These are phyloP conservation scores for Apodemia duryi DNA, from an alignment of 2,888 invertebrate genomes.

Conservation along the genomic window DNA sequence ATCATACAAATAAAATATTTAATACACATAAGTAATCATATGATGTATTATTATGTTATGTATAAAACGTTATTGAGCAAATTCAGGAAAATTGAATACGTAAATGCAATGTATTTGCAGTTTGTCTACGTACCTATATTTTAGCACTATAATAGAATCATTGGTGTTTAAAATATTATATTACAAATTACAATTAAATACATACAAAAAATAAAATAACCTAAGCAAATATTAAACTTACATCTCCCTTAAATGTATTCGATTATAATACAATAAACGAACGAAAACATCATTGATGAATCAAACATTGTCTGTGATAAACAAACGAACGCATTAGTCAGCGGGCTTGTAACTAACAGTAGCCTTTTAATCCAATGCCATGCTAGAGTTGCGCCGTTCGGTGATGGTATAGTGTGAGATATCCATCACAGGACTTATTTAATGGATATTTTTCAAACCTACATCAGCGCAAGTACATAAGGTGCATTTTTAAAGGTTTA, in stretches of 20 bases:
- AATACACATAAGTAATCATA: background rate
- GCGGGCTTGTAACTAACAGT: background rate
- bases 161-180: constrained; percentile 50
- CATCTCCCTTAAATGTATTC: background rate
- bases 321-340: background rate
- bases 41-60: background rate
- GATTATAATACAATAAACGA: constrained; percentile 14
- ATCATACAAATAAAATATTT: constrained; percentile 1
- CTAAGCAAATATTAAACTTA: constrained; percentile 2
- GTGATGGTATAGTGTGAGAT: background rate
- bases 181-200: constrained; percentile 25
- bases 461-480: too few relatives aligned
- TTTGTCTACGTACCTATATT: constrained; percentile 37
- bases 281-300: constrained; percentile 9
- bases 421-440: background rate
- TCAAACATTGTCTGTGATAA: background rate
- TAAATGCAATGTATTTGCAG: constrained; percentile 60
- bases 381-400: background rate
- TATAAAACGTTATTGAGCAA: constrained; percentile 50
- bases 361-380: background rate
- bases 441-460: too few relatives aligned
- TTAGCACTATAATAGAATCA: constrained; percentile 50
- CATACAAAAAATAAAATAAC: constrained; percentile 9
- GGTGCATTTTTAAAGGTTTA: too few relatives aligned
- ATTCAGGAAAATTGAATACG: constrained; percentile 37